Base-by-base conservation (phyloP, 2,888 invertebrate genomes). In the Leptura quadrifasciata region DNA sequence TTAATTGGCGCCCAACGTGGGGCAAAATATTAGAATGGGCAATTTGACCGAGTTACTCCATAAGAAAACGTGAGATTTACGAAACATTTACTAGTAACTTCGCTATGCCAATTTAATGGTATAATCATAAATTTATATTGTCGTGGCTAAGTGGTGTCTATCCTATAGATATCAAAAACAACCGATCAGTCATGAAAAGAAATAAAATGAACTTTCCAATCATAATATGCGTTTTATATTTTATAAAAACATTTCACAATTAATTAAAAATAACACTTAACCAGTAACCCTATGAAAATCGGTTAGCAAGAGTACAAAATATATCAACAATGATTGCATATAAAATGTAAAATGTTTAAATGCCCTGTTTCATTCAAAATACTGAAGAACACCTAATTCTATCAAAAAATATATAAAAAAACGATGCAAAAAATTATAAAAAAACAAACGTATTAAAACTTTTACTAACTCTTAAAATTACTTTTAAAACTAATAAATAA, bases 321-420 rank as follows among this genome's bases (percentile, higher is more conserved):
- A 68, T 75, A 74, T 71, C 68, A 61, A 74, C 27, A 67, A 54
- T 67, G 21, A 21, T 67, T 54, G 52, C 70, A 76, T 63, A 75
- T 79, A 75, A 76, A 76, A 76, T 60, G 21, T 67, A 77, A 72
- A 76, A 77, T 24, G 61, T 64, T 76, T 78, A 78, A 78, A 78
- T 80, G 77, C 80, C 76, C 75, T 67, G 72, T 79, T 74, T 72
- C 69, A 47, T 35, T 67, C 70, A 71, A 67, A 78, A 79, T 79
- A 79, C 79, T 77, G 77, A 64, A 71, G 70, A 63, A 61, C 74
- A 67, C 69, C 73, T 76, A 78, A 63, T 20, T 63, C 67, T 75
- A 70, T 65, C 64, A 77, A 77, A 63, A 70, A 55, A 64, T 80
- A 74, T 80, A 74, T 76, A 73, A 73, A 72, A 71, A 31, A 71